Percentiles rank a stretch among this genome's conserved stretches.
phyloP scores from a whole-genome alignment of 2,797 vertebrate species.

The Microcaecilia unicolor region DNA sequence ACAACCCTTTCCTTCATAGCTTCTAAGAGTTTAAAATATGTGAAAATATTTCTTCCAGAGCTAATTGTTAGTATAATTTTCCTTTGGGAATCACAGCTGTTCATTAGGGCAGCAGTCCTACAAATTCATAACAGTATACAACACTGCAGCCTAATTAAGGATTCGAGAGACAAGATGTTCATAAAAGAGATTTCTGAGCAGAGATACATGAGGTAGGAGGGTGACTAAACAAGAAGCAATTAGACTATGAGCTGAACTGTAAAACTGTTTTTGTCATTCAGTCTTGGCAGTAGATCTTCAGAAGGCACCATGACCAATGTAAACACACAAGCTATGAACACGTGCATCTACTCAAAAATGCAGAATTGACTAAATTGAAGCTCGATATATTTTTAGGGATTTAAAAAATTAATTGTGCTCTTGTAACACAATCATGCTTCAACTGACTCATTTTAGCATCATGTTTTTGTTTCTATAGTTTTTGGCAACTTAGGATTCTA shows the following conservation, averaged over 20 bases:
- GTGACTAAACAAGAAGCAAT: conserved; percentile 10
- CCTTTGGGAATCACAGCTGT: conserved; percentile 14
- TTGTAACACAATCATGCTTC: too few species aligned
- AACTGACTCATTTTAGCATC: too few species aligned
- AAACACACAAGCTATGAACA: too few species aligned
- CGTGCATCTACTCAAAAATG: too few species aligned
- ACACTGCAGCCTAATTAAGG: conserved; percentile 8
- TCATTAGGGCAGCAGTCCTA: conserved; percentile 1
- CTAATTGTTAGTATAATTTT: conserved; percentile 8
- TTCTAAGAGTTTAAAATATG: too few species aligned
- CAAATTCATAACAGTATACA: conserved; percentile 12
- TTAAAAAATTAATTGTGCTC: too few species aligned
- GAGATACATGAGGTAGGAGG: conserved; percentile 6
- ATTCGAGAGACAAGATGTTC: conserved; percentile 11
- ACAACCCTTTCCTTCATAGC: too few species aligned
- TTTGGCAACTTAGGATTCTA: too few species aligned
- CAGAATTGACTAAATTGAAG: too few species aligned
- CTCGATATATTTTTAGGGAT: too few species aligned
- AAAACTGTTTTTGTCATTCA: conserved; percentile 9
- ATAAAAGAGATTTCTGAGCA: conserved; percentile 2
- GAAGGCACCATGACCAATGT: background rate
- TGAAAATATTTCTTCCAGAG: conserved; percentile 1
- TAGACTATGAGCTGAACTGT: conserved; percentile 9
- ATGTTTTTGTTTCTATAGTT: too few species aligned
- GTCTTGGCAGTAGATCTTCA: background rate